Base-by-base conservation (phyloP, 2,113 vertebrate species). In the Sapayoa aenigma region DNA sequence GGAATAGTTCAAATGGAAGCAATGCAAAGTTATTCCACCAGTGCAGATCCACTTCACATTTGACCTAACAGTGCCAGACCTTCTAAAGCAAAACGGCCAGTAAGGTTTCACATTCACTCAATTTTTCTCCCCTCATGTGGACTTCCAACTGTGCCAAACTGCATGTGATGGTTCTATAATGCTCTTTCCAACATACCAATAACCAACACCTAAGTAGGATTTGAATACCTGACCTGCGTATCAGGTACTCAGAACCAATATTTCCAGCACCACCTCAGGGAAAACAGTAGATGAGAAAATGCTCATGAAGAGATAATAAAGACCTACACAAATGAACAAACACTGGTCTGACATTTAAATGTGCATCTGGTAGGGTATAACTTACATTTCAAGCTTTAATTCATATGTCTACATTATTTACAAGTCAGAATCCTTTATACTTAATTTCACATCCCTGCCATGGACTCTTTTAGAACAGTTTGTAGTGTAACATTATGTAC, bases 361-460 rank as follows among this genome's bases (percentile, higher is more conserved):
- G 52, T 78, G 31, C 49, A 35, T 23, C 52, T 67, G 41, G 44
- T 56, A 94, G 90, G 0, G 12, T 84, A 27, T 20, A 73, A 81
- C 84, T 95, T 87, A 83, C 18, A 88, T 91, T 90, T 97, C 63
- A 93, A 93, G 62, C 33, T 66, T 71, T 82, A 41, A 65, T 85
- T 94, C 63, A 71, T 59, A 82, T 14, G 4, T 60, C 60, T 92
- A 53, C 18, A 10, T 71, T 28, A 80, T 37, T 92, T 84, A 46
- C 42, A 89, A 94, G 56, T 47, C 37, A 53, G 44, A 85, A 78
- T 55, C 50, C 30, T 91, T 94, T 47, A 37, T 31, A 85, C 39
- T 85, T 85, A 49, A 85, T 60, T 87, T 86, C 11, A 89, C 55
- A 81, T 80, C 49, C 74, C 21, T 27, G 20, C 9, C 27, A 47